These are phyloP conservation scores for Corythaeola cristata DNA, from an alignment of 2,113 vertebrate species.

Conservation along the genomic window DNA sequence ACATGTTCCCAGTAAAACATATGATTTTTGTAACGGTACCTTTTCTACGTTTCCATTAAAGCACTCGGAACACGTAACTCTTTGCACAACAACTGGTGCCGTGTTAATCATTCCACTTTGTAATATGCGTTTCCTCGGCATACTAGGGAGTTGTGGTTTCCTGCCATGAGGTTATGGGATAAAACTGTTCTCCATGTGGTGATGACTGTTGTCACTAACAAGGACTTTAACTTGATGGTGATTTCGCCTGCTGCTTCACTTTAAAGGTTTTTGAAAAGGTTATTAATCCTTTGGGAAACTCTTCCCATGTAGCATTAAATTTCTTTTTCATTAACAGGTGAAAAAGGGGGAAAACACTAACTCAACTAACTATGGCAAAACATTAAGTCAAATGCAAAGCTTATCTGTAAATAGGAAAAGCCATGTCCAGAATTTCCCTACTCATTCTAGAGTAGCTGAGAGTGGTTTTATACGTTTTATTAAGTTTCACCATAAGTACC, in stretches of 20 bases:
- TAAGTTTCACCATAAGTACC: not conserved
- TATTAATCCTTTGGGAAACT: constrained; percentile 61
- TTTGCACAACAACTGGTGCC: not conserved
- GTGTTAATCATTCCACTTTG: constrained; percentile 21
- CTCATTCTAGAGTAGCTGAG: not conserved
- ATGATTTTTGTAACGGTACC: constrained; percentile 20
- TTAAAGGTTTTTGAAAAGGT: constrained; percentile 63
- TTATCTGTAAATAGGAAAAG: not conserved
- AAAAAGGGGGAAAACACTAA: constrained; percentile 41
- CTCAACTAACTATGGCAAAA: constrained; percentile 34
- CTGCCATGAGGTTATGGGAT: constrained; percentile 47
- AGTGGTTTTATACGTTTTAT: not conserved
- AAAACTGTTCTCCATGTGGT: constrained; percentile 63
- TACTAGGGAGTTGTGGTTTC: constrained; percentile 57
- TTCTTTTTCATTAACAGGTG: constrained; percentile 49
- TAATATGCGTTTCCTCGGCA: constrained; percentile 48
- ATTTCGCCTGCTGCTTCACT: constrained; percentile 68
- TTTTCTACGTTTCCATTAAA: constrained; percentile 21
- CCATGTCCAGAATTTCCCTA: not conserved
- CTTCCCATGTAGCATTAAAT: constrained; percentile 36
- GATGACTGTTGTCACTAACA: constrained; percentile 63
- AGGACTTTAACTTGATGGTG: constrained; percentile 60
- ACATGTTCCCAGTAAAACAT: constrained; percentile 38
- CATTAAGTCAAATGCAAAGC: not conserved
- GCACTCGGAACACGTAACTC: not conserved